Evolutionary conservation across 2,113 vertebrate genomes (phyloP), one percentile per base, ranked within the genome.

Genomic region (Indicator maculatus): DNA sequence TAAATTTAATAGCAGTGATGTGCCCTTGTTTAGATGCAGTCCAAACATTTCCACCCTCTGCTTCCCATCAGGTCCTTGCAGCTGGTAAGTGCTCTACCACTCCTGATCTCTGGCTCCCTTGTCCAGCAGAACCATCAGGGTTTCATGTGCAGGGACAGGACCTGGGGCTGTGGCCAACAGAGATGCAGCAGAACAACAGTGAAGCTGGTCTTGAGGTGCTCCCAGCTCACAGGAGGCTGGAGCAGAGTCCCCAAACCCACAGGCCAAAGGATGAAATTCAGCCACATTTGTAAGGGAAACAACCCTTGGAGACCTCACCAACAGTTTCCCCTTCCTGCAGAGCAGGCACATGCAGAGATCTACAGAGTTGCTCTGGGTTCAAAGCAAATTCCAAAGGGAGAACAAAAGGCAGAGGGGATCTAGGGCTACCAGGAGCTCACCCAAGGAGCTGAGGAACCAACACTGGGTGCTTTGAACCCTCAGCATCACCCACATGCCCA

Each of bases 271-370:
- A 7, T 6, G 45, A 55, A 27, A 23, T 16, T 1, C 16, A 81
- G 17, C 38, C 59, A 16, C 38, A 1, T 0, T 9, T 4, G 3
- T 4, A 9, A 5, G 16, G 41, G 30, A 33, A 0, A 2, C 28
- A 31, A 26, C 14, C 38, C 41, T 27, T 2, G 59, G n/a, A 66
- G 53, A 67, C 59, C 30, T n/a, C 47, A 1, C 2, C 1, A 26
- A 41, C 11, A 31, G 38, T 65, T 67, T 50, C 30, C 31, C 38
- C 64, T 56, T 33, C 47, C 41, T 8, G 26, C 39, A 18, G 55
- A 28, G 72, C 8, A 45, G 38, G 44, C 12, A 7, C 0, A 1
- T 5, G 58, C 70, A 3, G 44, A 8, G 59, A 30, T 12, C 39
- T 18, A 39, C 39, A 8, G 6, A 9, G 73, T 3, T 21, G 7